A percentile compares a stretch with the other conserved stretches of the same genome.
phyloP scores from a whole-genome alignment of 2,113 vertebrate species.

The Origma solitaria region DNA sequence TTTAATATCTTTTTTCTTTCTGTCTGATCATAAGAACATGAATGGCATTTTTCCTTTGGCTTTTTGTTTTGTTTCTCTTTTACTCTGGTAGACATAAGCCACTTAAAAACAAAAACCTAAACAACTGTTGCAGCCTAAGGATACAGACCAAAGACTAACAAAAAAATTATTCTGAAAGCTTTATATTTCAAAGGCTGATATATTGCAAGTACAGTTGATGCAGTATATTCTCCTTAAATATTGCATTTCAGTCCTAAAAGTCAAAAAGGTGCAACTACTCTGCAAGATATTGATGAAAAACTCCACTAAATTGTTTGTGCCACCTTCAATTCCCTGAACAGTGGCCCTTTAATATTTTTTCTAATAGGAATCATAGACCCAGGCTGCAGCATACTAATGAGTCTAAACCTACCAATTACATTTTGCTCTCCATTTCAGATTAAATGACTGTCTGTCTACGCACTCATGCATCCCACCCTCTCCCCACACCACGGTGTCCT shows the following conservation, averaged over 20 bases:
- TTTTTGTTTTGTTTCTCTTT: background rate
- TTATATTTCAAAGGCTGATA: background rate
- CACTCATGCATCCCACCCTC: background rate
- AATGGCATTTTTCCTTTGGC: background rate
- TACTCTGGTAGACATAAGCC: background rate
- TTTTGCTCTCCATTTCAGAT: constrained; percentile 58
- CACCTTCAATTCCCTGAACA: constrained; percentile 48
- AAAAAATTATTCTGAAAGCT: background rate
- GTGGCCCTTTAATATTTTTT: constrained; percentile 51
- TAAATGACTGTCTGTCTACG: constrained; percentile 41
- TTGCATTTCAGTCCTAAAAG: background rate
- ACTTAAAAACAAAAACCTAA: background rate
- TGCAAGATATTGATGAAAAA: constrained; percentile 30
- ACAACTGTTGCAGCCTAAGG: background rate
- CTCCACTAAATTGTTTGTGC: constrained; percentile 48
- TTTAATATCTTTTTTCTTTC: background rate
- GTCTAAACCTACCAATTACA: constrained; percentile 53
- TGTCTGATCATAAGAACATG: background rate
- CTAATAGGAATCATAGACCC: constrained; percentile 44
- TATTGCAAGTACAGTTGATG: background rate
- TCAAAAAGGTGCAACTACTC: background rate
- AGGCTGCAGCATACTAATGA: constrained; percentile 57
- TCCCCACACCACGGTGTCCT: background rate
- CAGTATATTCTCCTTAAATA: background rate
- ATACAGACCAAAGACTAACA: background rate